phyloP scores from a whole-genome alignment of 1,140 invertebrate genomes.

The Megathymus violae region DNA sequence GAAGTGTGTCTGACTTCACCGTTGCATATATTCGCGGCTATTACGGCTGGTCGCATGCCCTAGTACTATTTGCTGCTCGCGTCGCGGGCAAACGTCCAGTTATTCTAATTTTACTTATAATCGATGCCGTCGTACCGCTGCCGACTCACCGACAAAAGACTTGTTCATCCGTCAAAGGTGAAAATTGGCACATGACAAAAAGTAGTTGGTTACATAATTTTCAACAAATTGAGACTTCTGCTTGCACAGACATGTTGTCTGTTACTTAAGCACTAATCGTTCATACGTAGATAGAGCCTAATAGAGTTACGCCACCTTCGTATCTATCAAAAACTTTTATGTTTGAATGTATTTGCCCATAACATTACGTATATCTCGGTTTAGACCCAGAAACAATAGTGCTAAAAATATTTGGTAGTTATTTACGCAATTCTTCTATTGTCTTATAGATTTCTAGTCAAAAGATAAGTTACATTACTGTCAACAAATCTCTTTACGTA shows the following conservation, averaged over 20 bases:
- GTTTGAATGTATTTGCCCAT: background rate
- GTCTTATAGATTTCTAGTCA: too few relatives aligned
- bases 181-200: slow-evolving; percentile 42
- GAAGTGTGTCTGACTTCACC: slow-evolving; percentile 65
- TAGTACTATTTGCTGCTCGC: slow-evolving; percentile 80
- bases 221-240: slow-evolving; percentile 10
- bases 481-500: too few relatives aligned
- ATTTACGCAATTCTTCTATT: too few relatives aligned
- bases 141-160: slow-evolving; percentile 73
- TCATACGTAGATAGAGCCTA: background rate
- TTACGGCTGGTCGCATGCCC: slow-evolving; percentile 80
- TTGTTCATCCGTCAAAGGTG: slow-evolving; percentile 62
- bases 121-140: slow-evolving; percentile 74
- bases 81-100: slow-evolving; percentile 80
- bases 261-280: slow-evolving; percentile 22
- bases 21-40: slow-evolving; percentile 75
- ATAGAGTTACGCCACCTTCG: slow-evolving; percentile 7
- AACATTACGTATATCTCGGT: too few relatives aligned
- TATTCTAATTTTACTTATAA: slow-evolving; percentile 83
- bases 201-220: slow-evolving; percentile 15
- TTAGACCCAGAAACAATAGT: too few relatives aligned
- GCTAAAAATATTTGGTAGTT: too few relatives aligned
- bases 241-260: background rate
- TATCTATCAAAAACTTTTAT: slow-evolving; percentile 1
- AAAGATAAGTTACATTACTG: too few relatives aligned